These are phyloP conservation scores for Phortica okadai DNA, from an alignment of 2,888 invertebrate species.

Conservation along the genomic window DNA sequence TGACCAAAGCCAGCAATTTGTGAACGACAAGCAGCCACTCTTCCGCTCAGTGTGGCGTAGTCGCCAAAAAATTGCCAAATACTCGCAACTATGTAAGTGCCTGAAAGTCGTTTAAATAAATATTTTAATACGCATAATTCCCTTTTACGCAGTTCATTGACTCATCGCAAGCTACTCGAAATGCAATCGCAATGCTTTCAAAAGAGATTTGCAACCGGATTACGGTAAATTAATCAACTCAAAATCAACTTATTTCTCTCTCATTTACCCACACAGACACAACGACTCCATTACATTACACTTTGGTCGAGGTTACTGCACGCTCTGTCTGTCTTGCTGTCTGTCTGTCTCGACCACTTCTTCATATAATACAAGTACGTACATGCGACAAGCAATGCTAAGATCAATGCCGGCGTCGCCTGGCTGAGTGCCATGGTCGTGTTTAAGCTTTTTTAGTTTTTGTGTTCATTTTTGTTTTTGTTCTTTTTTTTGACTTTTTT, in stretches of 20 bases:
- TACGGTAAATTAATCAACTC: conserved; percentile 37
- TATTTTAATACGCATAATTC: conserved; percentile 6
- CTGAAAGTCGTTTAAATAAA: not conserved
- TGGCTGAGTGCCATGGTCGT: conserved; percentile 43
- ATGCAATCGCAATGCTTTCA: conserved; percentile 40
- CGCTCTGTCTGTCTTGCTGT: conserved; percentile 33
- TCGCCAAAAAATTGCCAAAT: not conserved
- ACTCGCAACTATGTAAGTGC: not conserved
- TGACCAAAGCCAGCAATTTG: conserved; percentile 10
- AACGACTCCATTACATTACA: conserved; percentile 45
- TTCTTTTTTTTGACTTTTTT: not conserved
- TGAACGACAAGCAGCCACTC: not conserved
- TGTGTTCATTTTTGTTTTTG: not conserved
- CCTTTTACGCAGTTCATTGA: conserved; percentile 12
- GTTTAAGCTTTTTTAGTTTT: conserved; percentile 2
- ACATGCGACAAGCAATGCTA: conserved; percentile 56
- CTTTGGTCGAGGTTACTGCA: not conserved
- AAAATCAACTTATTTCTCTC: conserved; percentile 57
- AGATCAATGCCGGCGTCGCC: conserved; percentile 64
- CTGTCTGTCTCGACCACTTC: not conserved
- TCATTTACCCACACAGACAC: conserved; percentile 48
- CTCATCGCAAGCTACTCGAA: conserved; percentile 5
- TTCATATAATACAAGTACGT: too few species aligned
- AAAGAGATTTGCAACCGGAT: conserved; percentile 32
- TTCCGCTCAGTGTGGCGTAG: too few species aligned